A percentile compares a stretch with the other conserved stretches of the same genome.
Conservation (phyloP, 1,140 invertebrate genomes). For the Listronotus bonariensis region DNA sequence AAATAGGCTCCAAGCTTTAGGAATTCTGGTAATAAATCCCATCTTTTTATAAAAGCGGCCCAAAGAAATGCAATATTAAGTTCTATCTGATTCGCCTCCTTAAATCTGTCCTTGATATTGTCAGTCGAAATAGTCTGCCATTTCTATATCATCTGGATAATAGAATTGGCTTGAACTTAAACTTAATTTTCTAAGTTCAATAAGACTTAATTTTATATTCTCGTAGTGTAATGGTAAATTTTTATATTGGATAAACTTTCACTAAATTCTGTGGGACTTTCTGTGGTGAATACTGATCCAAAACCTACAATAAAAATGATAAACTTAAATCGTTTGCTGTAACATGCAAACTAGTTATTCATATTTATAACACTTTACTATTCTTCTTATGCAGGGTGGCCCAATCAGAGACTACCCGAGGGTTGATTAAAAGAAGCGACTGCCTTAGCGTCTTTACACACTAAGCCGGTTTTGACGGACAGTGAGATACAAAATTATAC, state of each 20-base stretch:
- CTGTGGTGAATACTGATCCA: constrained; percentile 70
- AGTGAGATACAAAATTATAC: too few species aligned
- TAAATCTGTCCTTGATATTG: constrained; percentile 56
- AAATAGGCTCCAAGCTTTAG: constrained; percentile 57
- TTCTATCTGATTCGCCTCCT: constrained; percentile 37
- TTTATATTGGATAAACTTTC: constrained; percentile 64
- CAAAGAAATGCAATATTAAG: constrained; percentile 34
- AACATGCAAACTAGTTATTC: too few species aligned
- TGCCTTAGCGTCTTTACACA: too few species aligned
- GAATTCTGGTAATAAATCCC: constrained; percentile 25
- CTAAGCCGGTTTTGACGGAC: too few species aligned
- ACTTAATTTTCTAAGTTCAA: constrained; percentile 69
- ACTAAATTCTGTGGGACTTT: constrained; percentile 73
- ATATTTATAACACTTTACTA: too few species aligned
- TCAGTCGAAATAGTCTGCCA: constrained; percentile 62
- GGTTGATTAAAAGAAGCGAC: too few species aligned
- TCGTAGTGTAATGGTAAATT: constrained; percentile 71
- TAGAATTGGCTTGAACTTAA: not conserved
- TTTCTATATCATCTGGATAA: constrained; percentile 60
- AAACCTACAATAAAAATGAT: constrained; percentile 47
- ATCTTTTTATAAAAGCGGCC: constrained; percentile 28
- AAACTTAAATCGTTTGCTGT: not conserved
- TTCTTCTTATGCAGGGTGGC: too few species aligned
- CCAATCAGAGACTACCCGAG: too few species aligned
- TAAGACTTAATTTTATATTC: constrained; percentile 68